Base-by-base conservation (phyloP, 2,888 invertebrate genomes). In the Rhingia rostrata region DNA sequence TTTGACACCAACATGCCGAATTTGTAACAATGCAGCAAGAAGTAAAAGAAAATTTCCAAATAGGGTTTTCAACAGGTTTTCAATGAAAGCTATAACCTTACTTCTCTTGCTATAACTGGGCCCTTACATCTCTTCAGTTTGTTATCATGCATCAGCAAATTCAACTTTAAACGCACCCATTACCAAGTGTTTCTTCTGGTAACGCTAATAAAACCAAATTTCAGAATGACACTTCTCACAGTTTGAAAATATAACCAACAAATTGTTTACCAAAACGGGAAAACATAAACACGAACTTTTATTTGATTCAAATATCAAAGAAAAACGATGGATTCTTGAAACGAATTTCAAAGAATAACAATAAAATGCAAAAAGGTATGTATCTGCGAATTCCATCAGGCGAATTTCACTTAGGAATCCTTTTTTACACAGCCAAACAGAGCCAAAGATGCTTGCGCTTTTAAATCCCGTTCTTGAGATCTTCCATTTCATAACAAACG, bases 381-480 rank as follows among this genome's bases (percentile, higher is more conserved):
- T 69, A 33, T 1, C 14, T 1, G 2, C 41, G 37, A 22, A 6
- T 4, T 10, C 12, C 30, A 30, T 32, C 7, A 1, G 6, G 3
- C 39, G 22, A 67, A 43, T 12, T 41, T 7, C 0, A 35, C 30
- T 66, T 3, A 54, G 10, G 56, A 4, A 37, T 1, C 10, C 14
- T 22, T 2, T 22, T 22, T 22, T 22, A 22, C 22, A 2, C 22
- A 22, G 22, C 22, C 22, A 22, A 22, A 22, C 22, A 51, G 33
- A 45, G 73, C 58, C 67, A 64, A 83, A 74, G 64, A 83, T 83
- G 83, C 69, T 83, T 32, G 33, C 69, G 41, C 78, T 83, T 69
- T 69, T 83, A 32, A 74, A 73, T 78, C 83, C 78, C 35, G 49
- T 83, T 73, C 73, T 69, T 61, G 83, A 83, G 51, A 47, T 83